Conservation (phyloP, 2,888 invertebrate genomes). For the Epistrophe eligans region DNA sequence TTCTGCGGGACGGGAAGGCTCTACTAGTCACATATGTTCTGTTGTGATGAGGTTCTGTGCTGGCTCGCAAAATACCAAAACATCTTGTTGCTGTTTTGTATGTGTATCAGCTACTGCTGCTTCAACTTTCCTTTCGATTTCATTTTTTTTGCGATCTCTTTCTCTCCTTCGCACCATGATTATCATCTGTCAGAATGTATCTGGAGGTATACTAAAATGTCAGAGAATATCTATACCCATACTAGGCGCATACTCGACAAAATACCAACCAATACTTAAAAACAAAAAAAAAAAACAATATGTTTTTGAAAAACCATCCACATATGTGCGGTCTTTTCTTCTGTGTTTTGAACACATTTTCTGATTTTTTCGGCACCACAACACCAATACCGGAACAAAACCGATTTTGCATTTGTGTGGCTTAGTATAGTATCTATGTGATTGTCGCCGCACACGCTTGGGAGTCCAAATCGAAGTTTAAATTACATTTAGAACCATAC, state of each 20-base stretch:
- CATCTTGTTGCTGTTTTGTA: constrained; percentile 64
- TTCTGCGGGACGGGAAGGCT: constrained; percentile 22
- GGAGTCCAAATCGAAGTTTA: constrained; percentile 76
- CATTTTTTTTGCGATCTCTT: constrained; percentile 56
- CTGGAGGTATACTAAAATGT: constrained; percentile 59
- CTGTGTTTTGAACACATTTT: constrained; percentile 72
- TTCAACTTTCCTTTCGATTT: constrained; percentile 71
- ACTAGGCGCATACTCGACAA: constrained; percentile 73
- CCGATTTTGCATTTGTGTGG: constrained; percentile 4
- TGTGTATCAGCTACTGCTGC: constrained; percentile 34
- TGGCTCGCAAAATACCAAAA: constrained; percentile 44
- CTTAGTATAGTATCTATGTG: constrained; percentile 34
- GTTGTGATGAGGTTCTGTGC: constrained; percentile 19
- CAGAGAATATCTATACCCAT: constrained; percentile 45
- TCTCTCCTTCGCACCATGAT: constrained; percentile 52
- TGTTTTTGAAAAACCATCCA: constrained; percentile 64
- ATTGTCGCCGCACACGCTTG: constrained; percentile 70
- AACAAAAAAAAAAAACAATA: constrained; percentile 23
- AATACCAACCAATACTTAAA: constrained; percentile 52
- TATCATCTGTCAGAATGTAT: constrained; percentile 60
- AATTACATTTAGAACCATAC: constrained; percentile 74
- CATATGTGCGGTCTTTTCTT: constrained; percentile 70
- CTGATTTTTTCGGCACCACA: constrained; percentile 67
- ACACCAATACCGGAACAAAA: constrained; percentile 23
- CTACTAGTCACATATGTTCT: constrained; percentile 59